phyloP scores from a whole-genome alignment of 2,113 vertebrate genomes.

The Menura novaehollandiae region DNA sequence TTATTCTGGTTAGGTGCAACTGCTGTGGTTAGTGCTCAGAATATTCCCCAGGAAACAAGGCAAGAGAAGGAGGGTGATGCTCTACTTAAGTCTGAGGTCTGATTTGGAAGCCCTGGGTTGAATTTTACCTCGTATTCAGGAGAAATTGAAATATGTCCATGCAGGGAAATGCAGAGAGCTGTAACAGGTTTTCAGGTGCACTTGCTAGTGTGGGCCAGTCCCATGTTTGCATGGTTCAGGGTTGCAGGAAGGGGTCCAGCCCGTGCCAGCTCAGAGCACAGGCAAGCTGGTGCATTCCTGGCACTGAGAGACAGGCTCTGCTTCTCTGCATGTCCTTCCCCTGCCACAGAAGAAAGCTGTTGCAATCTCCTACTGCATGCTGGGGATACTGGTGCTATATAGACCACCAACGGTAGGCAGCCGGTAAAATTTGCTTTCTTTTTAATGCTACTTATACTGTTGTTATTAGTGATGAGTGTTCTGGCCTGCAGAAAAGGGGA shows the following conservation, averaged over 20 bases:
- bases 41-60: neutral
- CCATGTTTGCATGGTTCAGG: rapidly evolving
- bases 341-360: neutral
- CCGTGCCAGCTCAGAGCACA: rapidly evolving
- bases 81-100: neutral
- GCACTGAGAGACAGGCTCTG: neutral
- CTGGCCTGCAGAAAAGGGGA: neutral
- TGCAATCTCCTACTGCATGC: neutral
- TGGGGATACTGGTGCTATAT: neutral
- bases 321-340: neutral
- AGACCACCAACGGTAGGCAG: neutral
- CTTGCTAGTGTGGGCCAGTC: neutral
- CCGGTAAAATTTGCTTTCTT: neutral
- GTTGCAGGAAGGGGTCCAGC: neutral
- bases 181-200: neutral
- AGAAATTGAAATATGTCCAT: neutral
- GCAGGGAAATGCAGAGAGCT: neutral
- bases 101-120: neutral
- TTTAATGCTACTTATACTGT: neutral
- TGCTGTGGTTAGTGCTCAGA: neutral
- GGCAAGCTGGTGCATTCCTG: neutral
- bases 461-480: neutral
- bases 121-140: neutral
- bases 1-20: neutral
- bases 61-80: neutral